These are phyloP conservation scores for Hapalemur alaotrensis DNA, from an alignment of 2,797 vertebrate species.

Conservation along the genomic window DNA sequence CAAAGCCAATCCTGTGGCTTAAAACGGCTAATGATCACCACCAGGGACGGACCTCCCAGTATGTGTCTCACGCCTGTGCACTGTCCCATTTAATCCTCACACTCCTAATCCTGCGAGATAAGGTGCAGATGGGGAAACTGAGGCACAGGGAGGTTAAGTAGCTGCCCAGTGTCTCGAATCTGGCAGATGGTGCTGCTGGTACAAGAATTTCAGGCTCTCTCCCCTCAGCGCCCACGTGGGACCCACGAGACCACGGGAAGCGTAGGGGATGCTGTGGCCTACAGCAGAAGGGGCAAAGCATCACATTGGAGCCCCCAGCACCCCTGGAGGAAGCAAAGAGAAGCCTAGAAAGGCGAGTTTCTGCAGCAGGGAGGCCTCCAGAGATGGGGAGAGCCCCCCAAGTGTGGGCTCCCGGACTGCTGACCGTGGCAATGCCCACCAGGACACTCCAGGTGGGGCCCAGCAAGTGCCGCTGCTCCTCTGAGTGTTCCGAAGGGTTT, in stretches of 20 bases:
- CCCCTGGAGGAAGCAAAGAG: not conserved
- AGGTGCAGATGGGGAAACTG: not conserved
- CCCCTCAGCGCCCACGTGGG: not conserved
- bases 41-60: not conserved
- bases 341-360: too few relatives aligned
- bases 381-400: not conserved
- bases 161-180: not conserved
- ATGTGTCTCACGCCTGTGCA: not conserved
- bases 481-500: not conserved
- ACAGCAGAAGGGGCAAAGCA: not conserved
- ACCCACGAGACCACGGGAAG: not conserved
- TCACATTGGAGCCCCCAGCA: too few relatives aligned
- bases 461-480: not conserved
- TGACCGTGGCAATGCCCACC: accelerated
- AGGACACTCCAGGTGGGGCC: not conserved
- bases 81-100: not conserved
- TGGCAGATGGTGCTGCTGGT: not conserved
- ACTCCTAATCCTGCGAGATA: not conserved
- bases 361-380: accelerated
- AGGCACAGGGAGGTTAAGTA: not conserved
- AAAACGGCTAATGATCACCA: too few relatives aligned
- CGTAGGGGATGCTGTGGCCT: not conserved
- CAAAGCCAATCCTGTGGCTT: not conserved
- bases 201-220: not conserved
- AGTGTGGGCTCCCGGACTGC: not conserved